Percentiles rank a stretch among this genome's conserved stretches.
Conservation (phyloP, 2,113 vertebrate genomes). For the Spilogale gracilis region DNA sequence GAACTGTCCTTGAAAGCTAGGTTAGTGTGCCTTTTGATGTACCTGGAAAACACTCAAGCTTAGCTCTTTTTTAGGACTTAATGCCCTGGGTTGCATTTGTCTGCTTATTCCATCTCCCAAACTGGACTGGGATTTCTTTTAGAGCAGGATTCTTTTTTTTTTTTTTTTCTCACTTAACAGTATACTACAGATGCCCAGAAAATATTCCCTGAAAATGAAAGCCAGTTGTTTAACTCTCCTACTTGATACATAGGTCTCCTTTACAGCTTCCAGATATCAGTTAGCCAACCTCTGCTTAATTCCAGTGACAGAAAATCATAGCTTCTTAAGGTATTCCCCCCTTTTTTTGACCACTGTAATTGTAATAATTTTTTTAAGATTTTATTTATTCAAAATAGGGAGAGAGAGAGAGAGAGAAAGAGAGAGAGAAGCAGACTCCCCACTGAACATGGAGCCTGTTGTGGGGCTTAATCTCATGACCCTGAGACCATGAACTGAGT, state of each 20-base stretch:
- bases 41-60: background rate
- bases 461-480: background rate
- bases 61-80: background rate
- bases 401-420: background rate
- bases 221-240: background rate
- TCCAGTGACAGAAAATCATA: background rate
- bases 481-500: background rate
- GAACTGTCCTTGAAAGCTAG: background rate
- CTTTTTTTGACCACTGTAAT: background rate
- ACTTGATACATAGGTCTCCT: background rate
- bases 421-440: background rate
- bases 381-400: background rate
- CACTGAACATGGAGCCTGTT: background rate
- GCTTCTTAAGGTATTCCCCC: background rate
- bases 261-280: background rate
- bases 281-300: background rate
- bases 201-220: background rate
- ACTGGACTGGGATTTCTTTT: background rate
- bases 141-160: background rate
- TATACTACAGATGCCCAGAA: background rate
- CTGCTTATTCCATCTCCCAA: background rate
- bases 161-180: slow-evolving; percentile 15
- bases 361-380: background rate
- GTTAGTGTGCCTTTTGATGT: background rate
- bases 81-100: background rate